Conservation (phyloP, 2,113 vertebrate genomes). For the Patagioenas fasciata region DNA sequence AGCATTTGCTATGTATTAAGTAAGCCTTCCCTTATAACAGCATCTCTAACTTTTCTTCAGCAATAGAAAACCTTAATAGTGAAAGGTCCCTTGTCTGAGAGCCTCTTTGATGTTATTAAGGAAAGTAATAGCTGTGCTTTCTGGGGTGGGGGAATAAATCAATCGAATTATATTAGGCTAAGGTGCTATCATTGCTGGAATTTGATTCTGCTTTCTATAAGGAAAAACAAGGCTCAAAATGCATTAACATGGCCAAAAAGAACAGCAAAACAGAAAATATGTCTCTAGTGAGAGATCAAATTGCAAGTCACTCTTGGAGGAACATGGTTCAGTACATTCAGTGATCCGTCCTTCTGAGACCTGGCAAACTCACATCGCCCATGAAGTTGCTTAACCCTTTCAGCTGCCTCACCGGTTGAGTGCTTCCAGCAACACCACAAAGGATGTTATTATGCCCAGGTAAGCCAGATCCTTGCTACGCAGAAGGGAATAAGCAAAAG, state of each 20-base stretch:
- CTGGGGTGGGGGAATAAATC: constrained; percentile 36
- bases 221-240: constrained; percentile 37
- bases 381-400: neutral
- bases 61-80: neutral
- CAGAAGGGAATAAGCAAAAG: neutral
- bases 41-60: neutral
- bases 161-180: neutral
- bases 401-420: neutral
- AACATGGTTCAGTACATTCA: neutral
- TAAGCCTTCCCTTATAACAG: neutral
- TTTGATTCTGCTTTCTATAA: constrained; percentile 17
- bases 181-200: constrained; percentile 23
- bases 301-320: neutral
- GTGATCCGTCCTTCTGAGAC: neutral
- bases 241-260: constrained; percentile 3
- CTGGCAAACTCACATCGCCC: neutral
- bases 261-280: constrained; percentile 23
- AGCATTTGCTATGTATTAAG: neutral
- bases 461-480: neutral
- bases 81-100: neutral
- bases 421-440: neutral
- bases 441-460: neutral
- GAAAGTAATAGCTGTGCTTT: constrained; percentile 35
- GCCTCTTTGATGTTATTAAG: neutral
- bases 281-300: constrained; percentile 23